Base-by-base conservation (phyloP, 2,888 invertebrate genomes). In the Eucera pruinosa region DNA sequence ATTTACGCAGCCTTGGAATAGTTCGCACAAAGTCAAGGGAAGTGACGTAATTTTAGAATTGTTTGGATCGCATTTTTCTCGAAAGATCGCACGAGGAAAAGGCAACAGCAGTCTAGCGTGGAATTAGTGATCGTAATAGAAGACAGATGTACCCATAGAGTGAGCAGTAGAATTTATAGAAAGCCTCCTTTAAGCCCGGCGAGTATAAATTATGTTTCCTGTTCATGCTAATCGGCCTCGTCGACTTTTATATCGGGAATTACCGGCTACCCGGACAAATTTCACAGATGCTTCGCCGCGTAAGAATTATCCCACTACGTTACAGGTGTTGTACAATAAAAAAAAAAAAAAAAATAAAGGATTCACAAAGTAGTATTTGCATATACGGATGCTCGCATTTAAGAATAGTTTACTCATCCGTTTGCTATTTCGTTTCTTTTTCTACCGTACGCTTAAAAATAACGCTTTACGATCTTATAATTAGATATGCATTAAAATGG, bases 151-250 rank as follows among this genome's bases (percentile, higher is more conserved):
- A 52, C n/a, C n/a, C n/a, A n/a, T n/a, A n/a, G n/a, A n/a, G 47
- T 5, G 5, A 9, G n/a, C 30, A 23, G 43, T 0, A 33, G 52
- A 52, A 33, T 43, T 52, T 30, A 39, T 20, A 62, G 48, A 71
- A 60, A 39, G 13, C 39, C 45, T 66, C 60, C 79, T 78, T 87
- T 86, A 82, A 74, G 86, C 84, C 82, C 80, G 43, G 2, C 47
- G 82, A 81, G 58, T 60, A 60, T 69, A 69, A 72, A 86, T 87
- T 86, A 69, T 67, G 69, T 82, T 86, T 52, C 64, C 87, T 69
- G 67, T 69, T 52, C 64, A 54, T 75, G 45, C 52, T 73, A 60
- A 75, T 72, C 73, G 36, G 23, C 36, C 23, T 13, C 18, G 36
- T 30, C 48, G 68, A 55, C 67, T 39, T 67, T 67, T 67, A 55